Conservation (phyloP, 2,888 invertebrate genomes). For the Limenitis camilla region DNA sequence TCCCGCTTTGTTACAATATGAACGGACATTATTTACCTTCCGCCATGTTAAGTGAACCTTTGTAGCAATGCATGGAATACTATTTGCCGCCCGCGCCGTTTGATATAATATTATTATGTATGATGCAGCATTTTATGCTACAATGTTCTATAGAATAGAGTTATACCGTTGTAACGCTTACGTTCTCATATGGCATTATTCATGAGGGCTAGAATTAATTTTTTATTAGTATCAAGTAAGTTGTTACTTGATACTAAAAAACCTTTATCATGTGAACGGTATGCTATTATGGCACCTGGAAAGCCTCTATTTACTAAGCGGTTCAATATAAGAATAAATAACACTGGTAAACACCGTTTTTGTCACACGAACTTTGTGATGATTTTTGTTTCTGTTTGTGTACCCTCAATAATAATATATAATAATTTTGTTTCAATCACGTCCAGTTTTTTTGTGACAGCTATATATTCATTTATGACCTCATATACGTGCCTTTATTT, state of each 20-base stretch:
- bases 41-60: conserved; percentile 15
- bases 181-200: neutral
- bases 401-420: too few relatives aligned
- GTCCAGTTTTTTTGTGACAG: too few relatives aligned
- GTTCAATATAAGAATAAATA: too few relatives aligned
- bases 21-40: conserved; percentile 22
- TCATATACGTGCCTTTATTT: too few relatives aligned
- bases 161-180: neutral
- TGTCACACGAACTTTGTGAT: too few relatives aligned
- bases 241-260: neutral
- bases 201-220: neutral
- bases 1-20: conserved; percentile 20
- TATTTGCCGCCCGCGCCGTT: conserved; percentile 6
- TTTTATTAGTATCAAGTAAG: neutral
- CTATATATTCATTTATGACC: too few relatives aligned
- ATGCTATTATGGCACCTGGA: neutral
- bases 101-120: neutral
- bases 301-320: neutral
- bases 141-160: neutral
- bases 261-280: neutral
- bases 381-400: too few relatives aligned
- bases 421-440: too few relatives aligned
- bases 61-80: conserved; percentile 4
- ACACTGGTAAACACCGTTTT: too few relatives aligned
- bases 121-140: too few relatives aligned